These are phyloP conservation scores for Galemys pyrenaicus DNA, from an alignment of 2,113 vertebrate genomes.

Conservation along the genomic window DNA sequence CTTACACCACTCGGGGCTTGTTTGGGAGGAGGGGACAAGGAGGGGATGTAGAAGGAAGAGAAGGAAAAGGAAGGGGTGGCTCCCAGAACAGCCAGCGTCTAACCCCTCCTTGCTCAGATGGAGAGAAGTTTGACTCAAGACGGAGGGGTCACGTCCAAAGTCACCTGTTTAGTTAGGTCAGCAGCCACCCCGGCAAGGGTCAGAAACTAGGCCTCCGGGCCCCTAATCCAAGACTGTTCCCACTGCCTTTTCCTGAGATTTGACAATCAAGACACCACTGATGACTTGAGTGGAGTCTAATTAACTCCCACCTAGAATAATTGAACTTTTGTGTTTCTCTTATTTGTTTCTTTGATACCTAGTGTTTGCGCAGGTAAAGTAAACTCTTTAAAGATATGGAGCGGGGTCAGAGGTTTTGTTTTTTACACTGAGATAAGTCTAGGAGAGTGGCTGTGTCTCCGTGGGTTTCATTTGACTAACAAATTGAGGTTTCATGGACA, in stretches of 20 bases:
- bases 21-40: rapidly evolving
- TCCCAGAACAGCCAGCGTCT: not conserved
- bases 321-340: slow-evolving; percentile 44
- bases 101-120: not conserved
- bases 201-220: not conserved
- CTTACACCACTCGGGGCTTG: not conserved
- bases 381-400: slow-evolving; percentile 44
- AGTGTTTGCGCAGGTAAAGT: slow-evolving; percentile 69
- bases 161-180: not conserved
- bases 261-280: not conserved
- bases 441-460: not conserved
- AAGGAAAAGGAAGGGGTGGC: rapidly evolving
- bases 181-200: not conserved
- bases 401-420: slow-evolving; percentile 27
- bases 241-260: not conserved
- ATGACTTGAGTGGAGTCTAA: slow-evolving; percentile 18
- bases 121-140: not conserved
- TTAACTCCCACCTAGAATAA: slow-evolving; percentile 43
- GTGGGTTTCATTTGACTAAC: not conserved
- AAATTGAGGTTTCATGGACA: not conserved
- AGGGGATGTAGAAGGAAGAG: no score
- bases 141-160: slow-evolving; percentile 39
- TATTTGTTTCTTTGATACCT: slow-evolving; percentile 73
- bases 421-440: slow-evolving; percentile 21
- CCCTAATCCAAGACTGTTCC: not conserved